phyloP scores from a whole-genome alignment of 1,140 invertebrate species.

The Leptinotarsa lineolata region DNA sequence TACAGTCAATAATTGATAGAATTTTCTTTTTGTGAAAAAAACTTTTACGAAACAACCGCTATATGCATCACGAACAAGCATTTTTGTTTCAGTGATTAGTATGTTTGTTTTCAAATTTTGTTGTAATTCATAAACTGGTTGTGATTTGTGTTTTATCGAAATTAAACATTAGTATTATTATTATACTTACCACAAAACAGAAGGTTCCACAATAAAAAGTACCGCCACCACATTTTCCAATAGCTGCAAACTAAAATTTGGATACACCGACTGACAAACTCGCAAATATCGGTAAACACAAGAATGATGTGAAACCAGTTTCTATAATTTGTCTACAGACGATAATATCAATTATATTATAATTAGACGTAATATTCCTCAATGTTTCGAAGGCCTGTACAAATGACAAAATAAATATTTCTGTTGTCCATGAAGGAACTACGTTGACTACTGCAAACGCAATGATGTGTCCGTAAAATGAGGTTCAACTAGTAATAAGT shows the following conservation, averaged over 20 bases:
- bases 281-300: not conserved
- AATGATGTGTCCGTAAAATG: not conserved
- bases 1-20: too few relatives aligned
- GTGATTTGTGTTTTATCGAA: too few relatives aligned
- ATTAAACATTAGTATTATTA: too few relatives aligned
- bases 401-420: not conserved
- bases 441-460: not conserved
- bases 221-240: not conserved
- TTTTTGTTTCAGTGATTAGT: too few relatives aligned
- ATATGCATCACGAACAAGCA: too few relatives aligned
- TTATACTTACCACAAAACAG: not conserved
- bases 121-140: too few relatives aligned
- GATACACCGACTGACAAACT: not conserved
- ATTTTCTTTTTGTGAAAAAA: too few relatives aligned
- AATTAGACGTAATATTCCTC: not conserved
- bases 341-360: not conserved
- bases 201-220: not conserved
- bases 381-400: not conserved
- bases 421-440: not conserved
- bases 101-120: too few relatives aligned
- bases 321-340: not conserved
- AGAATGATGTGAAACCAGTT: not conserved
- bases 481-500: not conserved
- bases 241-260: not conserved
- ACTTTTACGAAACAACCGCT: too few relatives aligned